Evolutionary conservation across 1,140 invertebrate genomes (phyloP), one percentile per base, ranked within the genome.

Genomic region (Pseudomyrmex pallidus): DNA sequence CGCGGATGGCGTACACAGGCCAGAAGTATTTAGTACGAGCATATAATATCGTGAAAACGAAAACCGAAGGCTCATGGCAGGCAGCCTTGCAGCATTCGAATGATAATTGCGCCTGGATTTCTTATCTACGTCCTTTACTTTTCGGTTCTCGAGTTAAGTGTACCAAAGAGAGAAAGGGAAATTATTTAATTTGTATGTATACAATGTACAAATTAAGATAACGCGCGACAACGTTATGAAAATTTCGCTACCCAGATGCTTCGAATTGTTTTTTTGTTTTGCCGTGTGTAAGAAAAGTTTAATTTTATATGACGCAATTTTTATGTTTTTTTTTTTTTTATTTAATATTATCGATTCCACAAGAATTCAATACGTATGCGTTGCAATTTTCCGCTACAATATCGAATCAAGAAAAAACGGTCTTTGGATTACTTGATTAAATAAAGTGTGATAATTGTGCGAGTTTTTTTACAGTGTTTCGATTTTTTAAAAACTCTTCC

Each of bases 111-210:
- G 66, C 48, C 25, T 22, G 63, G 56, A 74, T 82, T 80, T 67
- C 76, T 87, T 86, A 48, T 85, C 77, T 85, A 22, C 76, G 54
- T 80, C 22, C 66, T 61, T 80, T 80, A 72, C 66, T 80, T 80
- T 80, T 80, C 66, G 66, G 54, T 70, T 59, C 76, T 61, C 56
- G 76, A 72, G 52, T 80, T 72, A 80, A 80, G 76, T 72, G 44
- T 80, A 80, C 66, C 54, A 72, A 72, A 80, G 44, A 70, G 76
- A 80, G 66, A 80, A 59, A 78, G 76, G 66, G 44, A 72, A 72
- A 80, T 72, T 59, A 80, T 80, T 80, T 80, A 59, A 80, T 80
- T 70, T 72, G 20, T 35, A 52, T 52, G 13, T 52, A 54, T 35
- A 12, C 15, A 20, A 22, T 72, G 8, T 35, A 72, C 44, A 61